Percentiles rank a stretch among this genome's conserved stretches.
Evolutionary conservation across 2,113 vertebrate species (phyloP).

Genomic region (Ophiodon elongatus): DNA sequence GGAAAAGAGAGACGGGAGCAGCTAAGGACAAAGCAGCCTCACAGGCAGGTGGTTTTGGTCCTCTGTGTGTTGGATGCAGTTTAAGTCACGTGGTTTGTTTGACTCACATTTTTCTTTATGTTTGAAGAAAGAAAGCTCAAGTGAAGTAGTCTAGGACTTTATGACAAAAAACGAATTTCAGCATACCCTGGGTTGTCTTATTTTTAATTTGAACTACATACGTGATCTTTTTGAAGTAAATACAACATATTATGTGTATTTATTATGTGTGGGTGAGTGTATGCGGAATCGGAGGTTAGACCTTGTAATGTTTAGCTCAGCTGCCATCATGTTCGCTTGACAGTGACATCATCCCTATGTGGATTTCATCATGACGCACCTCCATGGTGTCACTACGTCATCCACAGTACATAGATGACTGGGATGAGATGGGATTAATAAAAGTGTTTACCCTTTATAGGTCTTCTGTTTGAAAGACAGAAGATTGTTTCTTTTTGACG

Average conservation of each 20-base stretch:
- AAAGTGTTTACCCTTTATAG: too few species aligned
- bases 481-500: too few species aligned
- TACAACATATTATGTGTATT: not conserved
- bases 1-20: conserved; percentile 35
- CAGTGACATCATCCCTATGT: conserved; percentile 27
- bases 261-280: not conserved
- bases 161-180: not conserved
- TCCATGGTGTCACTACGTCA: conserved; percentile 18
- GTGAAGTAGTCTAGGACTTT: not conserved
- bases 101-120: conserved; percentile 2
- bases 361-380: not conserved
- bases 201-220: not conserved
- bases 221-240: not conserved
- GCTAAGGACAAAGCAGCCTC: conserved; percentile 14
- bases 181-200: not conserved
- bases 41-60: conserved; percentile 73
- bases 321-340: conserved; percentile 13
- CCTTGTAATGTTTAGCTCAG: conserved; percentile 13
- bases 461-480: too few species aligned
- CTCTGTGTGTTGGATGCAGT: conserved; percentile 12
- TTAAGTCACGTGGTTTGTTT: not conserved
- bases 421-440: too few species aligned
- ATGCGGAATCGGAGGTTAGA: conserved; percentile 4
- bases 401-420: not conserved
- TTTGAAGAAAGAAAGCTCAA: not conserved